Evolutionary conservation across 2,113 vertebrate genomes (phyloP).

Genomic region (Ondatra zibethicus): DNA sequence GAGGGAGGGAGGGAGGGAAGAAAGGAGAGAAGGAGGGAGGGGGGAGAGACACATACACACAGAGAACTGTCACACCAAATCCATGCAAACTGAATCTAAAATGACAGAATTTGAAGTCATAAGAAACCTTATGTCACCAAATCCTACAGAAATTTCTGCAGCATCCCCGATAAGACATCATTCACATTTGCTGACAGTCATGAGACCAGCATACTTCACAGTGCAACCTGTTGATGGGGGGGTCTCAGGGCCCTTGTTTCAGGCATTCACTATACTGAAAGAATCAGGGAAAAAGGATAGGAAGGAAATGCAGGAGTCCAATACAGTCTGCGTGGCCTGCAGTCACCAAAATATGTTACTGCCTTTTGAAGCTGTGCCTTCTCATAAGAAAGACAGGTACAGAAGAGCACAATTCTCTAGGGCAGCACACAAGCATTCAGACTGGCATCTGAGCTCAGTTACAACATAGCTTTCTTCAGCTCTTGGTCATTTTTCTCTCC

Average conservation of each 20-base stretch:
- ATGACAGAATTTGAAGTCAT: background rate
- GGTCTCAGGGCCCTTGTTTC: background rate
- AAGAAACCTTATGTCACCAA: background rate
- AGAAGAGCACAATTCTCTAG: rapidly evolving
- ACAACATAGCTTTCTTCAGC: background rate
- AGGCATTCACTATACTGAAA: background rate
- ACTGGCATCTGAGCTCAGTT: background rate
- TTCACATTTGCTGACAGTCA: background rate
- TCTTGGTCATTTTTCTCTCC: background rate
- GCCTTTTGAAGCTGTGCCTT: background rate
- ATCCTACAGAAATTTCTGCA: conserved; percentile 3
- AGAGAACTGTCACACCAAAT: background rate
- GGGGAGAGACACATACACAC: too few species aligned
- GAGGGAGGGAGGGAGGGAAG: background rate
- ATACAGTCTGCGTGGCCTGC: background rate
- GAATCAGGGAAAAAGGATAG: background rate
- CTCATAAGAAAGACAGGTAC: background rate
- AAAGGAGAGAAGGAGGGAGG: background rate
- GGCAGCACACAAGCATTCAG: background rate
- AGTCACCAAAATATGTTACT: background rate
- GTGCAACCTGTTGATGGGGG: background rate
- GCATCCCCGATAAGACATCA: background rate
- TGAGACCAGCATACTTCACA: background rate
- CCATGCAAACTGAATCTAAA: background rate
- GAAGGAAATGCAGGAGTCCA: background rate